Evolutionary conservation across 2,797 vertebrate genomes (phyloP).

Genomic region (Gallinago nigripennis): DNA sequence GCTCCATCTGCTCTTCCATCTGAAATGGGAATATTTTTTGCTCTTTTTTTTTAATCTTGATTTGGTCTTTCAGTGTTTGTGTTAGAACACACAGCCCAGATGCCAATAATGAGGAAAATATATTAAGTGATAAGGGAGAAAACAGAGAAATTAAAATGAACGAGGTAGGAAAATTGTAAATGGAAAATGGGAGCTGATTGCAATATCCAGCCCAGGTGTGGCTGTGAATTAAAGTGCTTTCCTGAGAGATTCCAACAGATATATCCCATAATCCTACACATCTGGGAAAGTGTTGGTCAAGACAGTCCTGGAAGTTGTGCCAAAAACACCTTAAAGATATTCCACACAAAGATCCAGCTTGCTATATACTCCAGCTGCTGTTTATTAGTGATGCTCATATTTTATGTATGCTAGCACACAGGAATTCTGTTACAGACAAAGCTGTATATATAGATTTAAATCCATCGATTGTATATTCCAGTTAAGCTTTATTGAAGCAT

Average conservation of each 20-base stretch:
- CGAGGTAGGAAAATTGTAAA: slow-evolving; percentile 41
- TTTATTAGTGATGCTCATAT: slow-evolving; percentile 59
- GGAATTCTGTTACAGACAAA: slow-evolving; percentile 30
- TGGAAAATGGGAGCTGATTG: slow-evolving; percentile 33
- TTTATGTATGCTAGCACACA: slow-evolving; percentile 24
- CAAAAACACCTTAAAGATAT: slow-evolving; percentile 71
- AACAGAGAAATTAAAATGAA: slow-evolving; percentile 66
- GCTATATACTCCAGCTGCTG: slow-evolving; percentile 59
- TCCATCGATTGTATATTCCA: background rate
- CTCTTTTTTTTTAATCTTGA: slow-evolving; percentile 75
- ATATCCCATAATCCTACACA: slow-evolving; percentile 58
- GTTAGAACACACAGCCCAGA: slow-evolving; percentile 73
- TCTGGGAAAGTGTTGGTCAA: slow-evolving; percentile 68
- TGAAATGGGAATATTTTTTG: slow-evolving; percentile 82
- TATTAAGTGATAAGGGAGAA: slow-evolving; percentile 65
- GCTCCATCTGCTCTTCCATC: slow-evolving; percentile 83
- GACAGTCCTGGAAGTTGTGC: slow-evolving; percentile 50
- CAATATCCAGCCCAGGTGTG: slow-evolving; percentile 56
- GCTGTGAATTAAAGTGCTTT: slow-evolving; percentile 44
- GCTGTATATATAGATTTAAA: slow-evolving; percentile 9
- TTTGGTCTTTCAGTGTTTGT: slow-evolving; percentile 75
- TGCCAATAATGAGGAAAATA: slow-evolving; percentile 69
- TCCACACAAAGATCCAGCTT: slow-evolving; percentile 52
- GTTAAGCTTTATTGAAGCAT: slow-evolving; percentile 1
- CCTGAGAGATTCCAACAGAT: slow-evolving; percentile 53